These are phyloP conservation scores for Varroa destructor DNA, from an alignment of 1,140 invertebrate species.

Conservation along the genomic window DNA sequence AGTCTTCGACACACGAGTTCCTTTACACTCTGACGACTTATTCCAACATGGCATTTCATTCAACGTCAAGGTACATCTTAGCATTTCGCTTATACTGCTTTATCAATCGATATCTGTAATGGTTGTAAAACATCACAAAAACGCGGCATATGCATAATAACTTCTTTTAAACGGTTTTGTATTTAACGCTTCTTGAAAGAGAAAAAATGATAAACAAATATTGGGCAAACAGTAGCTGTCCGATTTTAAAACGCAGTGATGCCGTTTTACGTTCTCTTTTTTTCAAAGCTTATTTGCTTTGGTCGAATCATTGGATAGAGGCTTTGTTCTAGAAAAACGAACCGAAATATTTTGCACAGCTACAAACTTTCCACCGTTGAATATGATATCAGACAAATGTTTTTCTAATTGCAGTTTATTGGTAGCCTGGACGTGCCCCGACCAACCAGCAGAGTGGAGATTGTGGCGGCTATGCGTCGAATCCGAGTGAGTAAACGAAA, in stretches of 20 bases:
- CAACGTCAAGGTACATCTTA: constrained; percentile 72
- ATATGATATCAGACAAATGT: not conserved
- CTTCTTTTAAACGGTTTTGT: not conserved
- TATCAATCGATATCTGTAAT: constrained; percentile 20
- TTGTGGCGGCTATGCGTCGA: constrained; percentile 92
- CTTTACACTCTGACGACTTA: constrained; percentile 83
- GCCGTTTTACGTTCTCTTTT: too few species aligned
- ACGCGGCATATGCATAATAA: constrained; percentile 12
- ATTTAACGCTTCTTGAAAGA: not conserved
- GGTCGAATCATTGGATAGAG: too few species aligned
- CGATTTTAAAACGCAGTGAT: not conserved
- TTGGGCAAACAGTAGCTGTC: not conserved
- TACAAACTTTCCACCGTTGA: not conserved
- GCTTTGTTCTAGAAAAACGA: too few species aligned
- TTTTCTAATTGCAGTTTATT: constrained; percentile 60
- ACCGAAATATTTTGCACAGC: not conserved
- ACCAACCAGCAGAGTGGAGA: constrained; percentile 86
- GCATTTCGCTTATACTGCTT: constrained; percentile 14
- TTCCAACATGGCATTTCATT: constrained; percentile 92
- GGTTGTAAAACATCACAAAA: not conserved
- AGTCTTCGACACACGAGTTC: constrained; percentile 82
- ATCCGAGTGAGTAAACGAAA: constrained; percentile 63
- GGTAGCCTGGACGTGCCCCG: constrained; percentile 88
- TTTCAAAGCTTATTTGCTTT: too few species aligned
- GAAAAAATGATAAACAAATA: constrained; percentile 7